Conservation (phyloP, 2,888 invertebrate species). For the Incurvaria masculella region DNA sequence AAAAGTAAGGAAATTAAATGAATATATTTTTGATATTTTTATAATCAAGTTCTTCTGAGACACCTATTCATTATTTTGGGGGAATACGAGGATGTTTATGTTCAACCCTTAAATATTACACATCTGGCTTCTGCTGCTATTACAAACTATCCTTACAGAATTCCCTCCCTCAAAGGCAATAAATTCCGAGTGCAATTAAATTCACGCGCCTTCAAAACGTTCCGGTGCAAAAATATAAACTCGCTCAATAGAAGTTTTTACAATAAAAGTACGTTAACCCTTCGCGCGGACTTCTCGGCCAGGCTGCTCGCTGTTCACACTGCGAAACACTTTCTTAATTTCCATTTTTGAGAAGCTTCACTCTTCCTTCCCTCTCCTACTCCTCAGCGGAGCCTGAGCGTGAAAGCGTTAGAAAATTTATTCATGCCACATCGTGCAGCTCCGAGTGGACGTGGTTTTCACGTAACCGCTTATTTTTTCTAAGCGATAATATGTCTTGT, state of each 20-base stretch:
- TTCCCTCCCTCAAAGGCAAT: too few species aligned
- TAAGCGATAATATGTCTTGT: too few species aligned
- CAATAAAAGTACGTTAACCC: not conserved
- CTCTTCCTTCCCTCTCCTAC: not conserved
- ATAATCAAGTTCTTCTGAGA: too few species aligned
- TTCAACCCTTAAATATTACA: too few species aligned
- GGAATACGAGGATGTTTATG: too few species aligned
- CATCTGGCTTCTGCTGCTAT: too few species aligned
- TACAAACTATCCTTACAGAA: too few species aligned
- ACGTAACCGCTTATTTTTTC: not conserved
- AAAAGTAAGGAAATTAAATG: too few species aligned
- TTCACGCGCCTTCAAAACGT: not conserved
- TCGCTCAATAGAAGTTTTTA: not conserved
- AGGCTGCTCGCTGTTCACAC: not conserved
- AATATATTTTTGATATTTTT: too few species aligned
- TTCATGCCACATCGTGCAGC: not conserved
- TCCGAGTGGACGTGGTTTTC: not conserved
- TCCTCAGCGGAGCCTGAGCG: not conserved
- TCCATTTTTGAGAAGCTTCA: not conserved
- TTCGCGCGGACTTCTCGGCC: not conserved
- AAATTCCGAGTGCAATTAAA: too few species aligned
- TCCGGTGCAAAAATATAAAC: not conserved
- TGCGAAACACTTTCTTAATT: not conserved
- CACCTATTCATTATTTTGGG: too few species aligned
- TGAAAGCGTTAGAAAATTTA: not conserved